Conservation (phyloP, 2,113 vertebrate species). For the Atrichornis clamosus region DNA sequence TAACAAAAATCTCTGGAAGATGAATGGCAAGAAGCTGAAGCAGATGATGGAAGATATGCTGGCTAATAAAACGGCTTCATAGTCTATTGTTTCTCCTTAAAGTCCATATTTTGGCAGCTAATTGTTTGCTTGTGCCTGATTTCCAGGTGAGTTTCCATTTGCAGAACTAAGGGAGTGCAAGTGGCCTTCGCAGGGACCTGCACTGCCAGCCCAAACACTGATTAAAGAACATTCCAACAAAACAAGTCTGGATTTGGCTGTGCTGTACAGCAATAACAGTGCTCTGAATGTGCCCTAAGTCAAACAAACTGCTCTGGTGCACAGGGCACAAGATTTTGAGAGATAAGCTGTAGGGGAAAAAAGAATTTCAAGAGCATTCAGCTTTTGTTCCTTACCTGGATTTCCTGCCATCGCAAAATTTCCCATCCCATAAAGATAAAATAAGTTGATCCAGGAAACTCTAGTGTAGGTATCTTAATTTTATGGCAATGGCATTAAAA, state of each 20-base stretch:
- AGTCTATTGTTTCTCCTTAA: not conserved
- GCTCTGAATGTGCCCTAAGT: not conserved
- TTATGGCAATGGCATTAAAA: not conserved
- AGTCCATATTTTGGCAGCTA: not conserved
- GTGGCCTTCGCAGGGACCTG: not conserved
- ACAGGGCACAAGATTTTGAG: not conserved
- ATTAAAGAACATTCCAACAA: not conserved
- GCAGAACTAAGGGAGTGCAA: not conserved
- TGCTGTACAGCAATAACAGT: not conserved
- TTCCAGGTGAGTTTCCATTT: not conserved
- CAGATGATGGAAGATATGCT: not conserved
- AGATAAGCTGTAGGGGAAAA: not conserved
- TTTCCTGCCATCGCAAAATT: not conserved
- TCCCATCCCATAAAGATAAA: not conserved
- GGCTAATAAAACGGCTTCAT: not conserved
- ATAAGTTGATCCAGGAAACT: not conserved
- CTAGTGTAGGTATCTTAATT: not conserved
- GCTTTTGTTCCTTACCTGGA: not conserved
- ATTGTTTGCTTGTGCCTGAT: not conserved
- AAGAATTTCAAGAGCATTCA: not conserved
- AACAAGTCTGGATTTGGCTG: not conserved
- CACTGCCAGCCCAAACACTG: not conserved
- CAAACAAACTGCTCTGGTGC: not conserved
- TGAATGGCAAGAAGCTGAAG: not conserved
- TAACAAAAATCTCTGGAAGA: not conserved